A percentile compares a stretch with the other conserved stretches of the same genome.
These are phyloP conservation scores for Gallinago stenura DNA, from an alignment of 2,797 vertebrate species.

Conservation along the genomic window DNA sequence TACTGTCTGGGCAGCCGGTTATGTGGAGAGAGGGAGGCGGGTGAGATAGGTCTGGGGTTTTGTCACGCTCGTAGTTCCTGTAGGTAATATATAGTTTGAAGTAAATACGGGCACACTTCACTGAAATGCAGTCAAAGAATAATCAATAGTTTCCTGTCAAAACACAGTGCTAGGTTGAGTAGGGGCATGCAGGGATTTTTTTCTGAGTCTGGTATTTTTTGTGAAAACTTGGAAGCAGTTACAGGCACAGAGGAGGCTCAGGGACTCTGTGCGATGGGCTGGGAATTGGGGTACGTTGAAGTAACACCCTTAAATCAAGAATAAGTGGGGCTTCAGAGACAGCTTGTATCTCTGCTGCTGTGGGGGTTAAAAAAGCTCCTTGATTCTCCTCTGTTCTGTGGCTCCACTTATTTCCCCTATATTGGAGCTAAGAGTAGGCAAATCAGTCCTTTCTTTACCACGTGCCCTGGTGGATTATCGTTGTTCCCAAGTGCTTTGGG, in stretches of 20 bases:
- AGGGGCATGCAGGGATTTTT: neutral
- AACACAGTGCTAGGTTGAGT: too few species aligned
- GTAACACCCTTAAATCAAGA: too few species aligned
- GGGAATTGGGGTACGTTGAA: accelerated
- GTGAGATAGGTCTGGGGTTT: neutral
- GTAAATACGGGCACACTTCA: accelerated
- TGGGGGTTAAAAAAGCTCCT: neutral
- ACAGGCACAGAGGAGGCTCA: neutral
- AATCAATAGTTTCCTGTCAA: too few species aligned
- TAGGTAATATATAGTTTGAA: accelerated
- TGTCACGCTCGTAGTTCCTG: accelerated
- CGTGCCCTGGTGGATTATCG: neutral
- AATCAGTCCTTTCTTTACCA: neutral
- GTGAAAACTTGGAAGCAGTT: neutral
- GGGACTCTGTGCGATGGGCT: neutral
- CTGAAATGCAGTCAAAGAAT: too few species aligned
- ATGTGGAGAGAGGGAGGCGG: neutral
- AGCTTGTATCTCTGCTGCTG: neutral
- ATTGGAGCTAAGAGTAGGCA: neutral
- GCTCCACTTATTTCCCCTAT: neutral
- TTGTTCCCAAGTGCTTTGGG: neutral
- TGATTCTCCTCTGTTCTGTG: neutral
- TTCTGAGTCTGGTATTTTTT: neutral
- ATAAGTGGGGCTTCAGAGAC: neutral
- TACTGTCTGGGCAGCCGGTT: accelerated